These are phyloP conservation scores for Diarsia brunnea DNA, from an alignment of 2,888 invertebrate genomes.

Conservation along the genomic window DNA sequence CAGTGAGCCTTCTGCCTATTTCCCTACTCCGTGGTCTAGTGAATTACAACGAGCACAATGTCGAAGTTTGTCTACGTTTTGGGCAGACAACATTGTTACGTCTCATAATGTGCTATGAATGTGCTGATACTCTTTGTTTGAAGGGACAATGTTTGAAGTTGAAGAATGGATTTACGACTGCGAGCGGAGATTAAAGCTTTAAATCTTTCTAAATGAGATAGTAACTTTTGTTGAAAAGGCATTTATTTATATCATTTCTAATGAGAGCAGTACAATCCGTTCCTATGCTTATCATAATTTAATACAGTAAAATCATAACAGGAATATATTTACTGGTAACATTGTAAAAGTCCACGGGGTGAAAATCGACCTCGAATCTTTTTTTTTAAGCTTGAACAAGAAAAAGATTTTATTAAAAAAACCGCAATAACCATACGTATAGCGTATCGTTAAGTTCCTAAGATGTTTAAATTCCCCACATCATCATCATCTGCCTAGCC, in stretches of 20 bases:
- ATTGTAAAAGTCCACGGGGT: neutral
- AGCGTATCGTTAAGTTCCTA: neutral
- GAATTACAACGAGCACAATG: conserved; percentile 41
- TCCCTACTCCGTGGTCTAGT: conserved; percentile 2
- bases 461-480: neutral
- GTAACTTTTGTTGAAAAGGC: conserved; percentile 9
- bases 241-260: neutral
- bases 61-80: conserved; percentile 44
- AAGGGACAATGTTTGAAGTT: conserved; percentile 29
- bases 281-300: neutral
- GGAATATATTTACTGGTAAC: neutral
- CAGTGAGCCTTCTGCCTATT: conserved; percentile 19
- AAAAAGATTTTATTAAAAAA: neutral
- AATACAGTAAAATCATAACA: neutral
- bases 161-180: conserved; percentile 29
- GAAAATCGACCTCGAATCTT: neutral
- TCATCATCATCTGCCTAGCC: too few relatives aligned
- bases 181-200: conserved; percentile 13
- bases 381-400: neutral
- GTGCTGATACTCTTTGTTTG: conserved; percentile 39
- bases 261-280: neutral
- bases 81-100: conserved; percentile 40
- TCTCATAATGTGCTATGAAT: conserved; percentile 31
- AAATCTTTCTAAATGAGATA: conserved; percentile 3
- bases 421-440: neutral